Percentiles rank a stretch among this genome's conserved stretches.
Evolutionary conservation across 2,888 invertebrate genomes (phyloP).

Genomic region (Drosophila koepferae): DNA sequence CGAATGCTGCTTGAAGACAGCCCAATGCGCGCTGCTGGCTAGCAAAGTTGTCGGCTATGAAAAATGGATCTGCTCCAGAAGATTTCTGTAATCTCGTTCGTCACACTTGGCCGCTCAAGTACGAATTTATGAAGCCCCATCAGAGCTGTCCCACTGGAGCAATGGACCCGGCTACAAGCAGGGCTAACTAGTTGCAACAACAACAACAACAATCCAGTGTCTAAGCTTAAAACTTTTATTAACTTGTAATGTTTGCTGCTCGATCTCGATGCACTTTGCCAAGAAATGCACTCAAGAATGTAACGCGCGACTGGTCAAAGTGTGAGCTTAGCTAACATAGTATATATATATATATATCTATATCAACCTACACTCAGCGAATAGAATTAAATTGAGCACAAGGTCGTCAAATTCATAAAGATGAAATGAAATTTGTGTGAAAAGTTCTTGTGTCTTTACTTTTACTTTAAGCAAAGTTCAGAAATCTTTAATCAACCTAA

Average conservation of each 20-base stretch:
- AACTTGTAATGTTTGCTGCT: slow-evolving; percentile 68
- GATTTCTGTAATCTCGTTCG: slow-evolving; percentile 85
- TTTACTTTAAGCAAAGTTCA: neutral
- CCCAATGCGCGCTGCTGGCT: slow-evolving; percentile 46
- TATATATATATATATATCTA: neutral
- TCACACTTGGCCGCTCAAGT: slow-evolving; percentile 84
- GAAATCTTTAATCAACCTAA: too few species aligned
- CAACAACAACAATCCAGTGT: slow-evolving; percentile 9
- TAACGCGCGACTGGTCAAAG: slow-evolving; percentile 72
- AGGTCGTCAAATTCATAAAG: neutral
- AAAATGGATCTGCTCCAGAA: slow-evolving; percentile 85
- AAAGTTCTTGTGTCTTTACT: neutral
- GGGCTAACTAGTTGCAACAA: slow-evolving; percentile 11
- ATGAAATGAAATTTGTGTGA: neutral
- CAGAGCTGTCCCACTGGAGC: slow-evolving; percentile 48
- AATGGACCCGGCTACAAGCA: slow-evolving; percentile 27
- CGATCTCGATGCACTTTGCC: slow-evolving; percentile 50
- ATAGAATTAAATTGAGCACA: slow-evolving; percentile 7
- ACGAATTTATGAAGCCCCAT: slow-evolving; percentile 80
- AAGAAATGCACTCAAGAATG: slow-evolving; percentile 76
- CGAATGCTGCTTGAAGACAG: slow-evolving; percentile 46
- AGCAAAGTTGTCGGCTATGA: slow-evolving; percentile 78
- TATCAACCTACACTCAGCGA: slow-evolving; percentile 14
- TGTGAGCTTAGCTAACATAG: slow-evolving; percentile 53
- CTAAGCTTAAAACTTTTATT: slow-evolving; percentile 65